These are phyloP conservation scores for Dendronephthya gigantea DNA, from an alignment of 64 coral and sea anemone genomes.

Conservation along the genomic window DNA sequence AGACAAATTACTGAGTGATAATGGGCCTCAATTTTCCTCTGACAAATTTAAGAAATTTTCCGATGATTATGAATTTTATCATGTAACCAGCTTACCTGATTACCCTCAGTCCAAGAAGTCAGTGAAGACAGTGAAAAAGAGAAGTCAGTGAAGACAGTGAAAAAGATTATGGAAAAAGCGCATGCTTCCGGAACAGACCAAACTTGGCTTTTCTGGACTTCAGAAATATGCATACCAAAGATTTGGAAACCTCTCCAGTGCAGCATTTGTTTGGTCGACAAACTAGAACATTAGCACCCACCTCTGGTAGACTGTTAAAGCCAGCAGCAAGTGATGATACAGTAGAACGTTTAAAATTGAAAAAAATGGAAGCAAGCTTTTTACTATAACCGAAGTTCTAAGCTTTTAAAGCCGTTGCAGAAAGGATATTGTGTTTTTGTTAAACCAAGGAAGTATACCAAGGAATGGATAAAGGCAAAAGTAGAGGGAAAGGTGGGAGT, in stretches of 20 bases:
- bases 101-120: neutral
- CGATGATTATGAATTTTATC: slow-evolving; percentile 3
- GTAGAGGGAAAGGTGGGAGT: neutral
- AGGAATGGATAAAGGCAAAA: neutral
- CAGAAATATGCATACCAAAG: neutral
- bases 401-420: too few relatives aligned
- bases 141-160: neutral
- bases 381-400: too few relatives aligned
- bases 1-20: slow-evolving; percentile 9
- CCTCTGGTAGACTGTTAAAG: neutral
- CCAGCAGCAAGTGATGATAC: neutral
- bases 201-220: too few relatives aligned
- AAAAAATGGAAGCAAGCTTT: neutral
- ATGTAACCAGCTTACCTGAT: neutral
- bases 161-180: neutral
- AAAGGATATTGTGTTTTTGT: too few relatives aligned
- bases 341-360: neutral
- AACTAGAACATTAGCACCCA: slow-evolving; percentile 1
- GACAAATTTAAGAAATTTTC: slow-evolving; percentile 18
- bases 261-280: neutral
- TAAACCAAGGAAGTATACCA: neutral
- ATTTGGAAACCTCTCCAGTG: neutral
- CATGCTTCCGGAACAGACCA: too few relatives aligned
- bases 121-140: neutral
- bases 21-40: slow-evolving; percentile 12